A percentile compares a stretch with the other conserved stretches of the same genome.
These are phyloP conservation scores for Harlomillsia oculata DNA, from an alignment of 1,140 invertebrate species.

Conservation along the genomic window DNA sequence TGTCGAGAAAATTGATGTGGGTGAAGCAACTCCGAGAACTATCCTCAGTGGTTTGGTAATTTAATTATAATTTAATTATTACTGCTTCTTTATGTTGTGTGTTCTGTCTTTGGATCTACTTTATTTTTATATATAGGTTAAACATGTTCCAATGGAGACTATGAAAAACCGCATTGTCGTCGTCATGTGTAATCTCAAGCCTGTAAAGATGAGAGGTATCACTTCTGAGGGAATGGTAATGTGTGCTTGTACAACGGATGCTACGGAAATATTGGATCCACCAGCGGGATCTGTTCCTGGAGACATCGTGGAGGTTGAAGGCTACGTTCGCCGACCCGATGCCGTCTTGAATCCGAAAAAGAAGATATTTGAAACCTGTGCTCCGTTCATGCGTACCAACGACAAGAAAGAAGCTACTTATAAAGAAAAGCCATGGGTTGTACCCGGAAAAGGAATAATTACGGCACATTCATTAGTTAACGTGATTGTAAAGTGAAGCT, in stretches of 20 bases:
- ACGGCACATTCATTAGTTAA: conserved; percentile 55
- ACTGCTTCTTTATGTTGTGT: neutral
- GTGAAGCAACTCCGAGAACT: conserved; percentile 67
- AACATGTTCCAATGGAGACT: conserved; percentile 71
- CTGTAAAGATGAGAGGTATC: conserved; percentile 75
- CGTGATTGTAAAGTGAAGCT: conserved; percentile 61
- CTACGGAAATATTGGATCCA: conserved; percentile 69
- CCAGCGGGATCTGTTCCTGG: conserved; percentile 60
- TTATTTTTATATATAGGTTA: conserved; percentile 56
- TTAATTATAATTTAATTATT: too few relatives aligned
- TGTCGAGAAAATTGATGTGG: conserved; percentile 82
- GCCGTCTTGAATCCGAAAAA: conserved; percentile 80
- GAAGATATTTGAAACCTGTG: conserved; percentile 86
- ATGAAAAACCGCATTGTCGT: conserved; percentile 67
- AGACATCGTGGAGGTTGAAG: conserved; percentile 64
- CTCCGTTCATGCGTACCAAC: conserved; percentile 71
- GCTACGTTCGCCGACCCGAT: conserved; percentile 66
- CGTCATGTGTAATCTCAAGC: conserved; percentile 78
- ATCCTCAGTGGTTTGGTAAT: conserved; percentile 55
- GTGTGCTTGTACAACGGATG: conserved; percentile 70
- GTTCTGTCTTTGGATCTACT: neutral
- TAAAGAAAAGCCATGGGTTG: conserved; percentile 57
- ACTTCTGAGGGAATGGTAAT: conserved; percentile 84
- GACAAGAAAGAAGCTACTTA: conserved; percentile 59
- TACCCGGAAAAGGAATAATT: conserved; percentile 64